phyloP scores from a whole-genome alignment of 2,797 vertebrate genomes.

The Pyrocephalus nanus region DNA sequence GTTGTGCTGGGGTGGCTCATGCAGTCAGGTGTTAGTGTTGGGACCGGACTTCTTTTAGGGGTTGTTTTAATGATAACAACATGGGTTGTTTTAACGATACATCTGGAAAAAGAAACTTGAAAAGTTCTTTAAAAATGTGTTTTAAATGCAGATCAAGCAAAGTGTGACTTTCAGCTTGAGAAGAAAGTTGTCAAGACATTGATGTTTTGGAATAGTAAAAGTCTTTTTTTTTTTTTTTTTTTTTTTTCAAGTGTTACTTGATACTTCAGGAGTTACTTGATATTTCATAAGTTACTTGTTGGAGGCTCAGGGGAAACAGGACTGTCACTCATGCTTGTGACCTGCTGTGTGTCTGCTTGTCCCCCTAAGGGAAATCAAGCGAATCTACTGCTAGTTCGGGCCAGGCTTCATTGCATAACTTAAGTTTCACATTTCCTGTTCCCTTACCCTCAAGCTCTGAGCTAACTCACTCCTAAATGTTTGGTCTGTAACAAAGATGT shows the following conservation, averaged over 20 bases:
- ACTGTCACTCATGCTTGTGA: not conserved
- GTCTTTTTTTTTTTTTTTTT: not conserved
- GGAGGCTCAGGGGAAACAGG: rapidly evolving
- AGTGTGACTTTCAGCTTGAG: not conserved
- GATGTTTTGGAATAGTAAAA: not conserved
- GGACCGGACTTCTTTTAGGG: not conserved
- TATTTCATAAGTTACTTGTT: not conserved
- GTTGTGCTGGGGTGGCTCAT: not conserved
- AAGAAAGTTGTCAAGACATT: not conserved
- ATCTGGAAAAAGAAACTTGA: not conserved
- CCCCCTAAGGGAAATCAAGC: not conserved
- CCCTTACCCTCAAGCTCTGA: not conserved
- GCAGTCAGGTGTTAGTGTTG: not conserved
- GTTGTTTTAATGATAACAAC: not conserved
- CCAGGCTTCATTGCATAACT: not conserved
- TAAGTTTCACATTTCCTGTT: not conserved
- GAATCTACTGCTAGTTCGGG: not conserved
- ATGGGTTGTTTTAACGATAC: not conserved
- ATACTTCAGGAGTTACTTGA: rapidly evolving
- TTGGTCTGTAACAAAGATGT: not conserved
- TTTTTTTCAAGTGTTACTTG: not conserved
- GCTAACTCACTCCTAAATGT: not conserved
- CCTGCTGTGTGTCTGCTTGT: not conserved
- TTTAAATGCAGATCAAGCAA: not conserved
- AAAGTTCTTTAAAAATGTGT: not conserved